These are phyloP conservation scores for Neodiprion pinetum DNA, from an alignment of 1,140 invertebrate species.

Conservation along the genomic window DNA sequence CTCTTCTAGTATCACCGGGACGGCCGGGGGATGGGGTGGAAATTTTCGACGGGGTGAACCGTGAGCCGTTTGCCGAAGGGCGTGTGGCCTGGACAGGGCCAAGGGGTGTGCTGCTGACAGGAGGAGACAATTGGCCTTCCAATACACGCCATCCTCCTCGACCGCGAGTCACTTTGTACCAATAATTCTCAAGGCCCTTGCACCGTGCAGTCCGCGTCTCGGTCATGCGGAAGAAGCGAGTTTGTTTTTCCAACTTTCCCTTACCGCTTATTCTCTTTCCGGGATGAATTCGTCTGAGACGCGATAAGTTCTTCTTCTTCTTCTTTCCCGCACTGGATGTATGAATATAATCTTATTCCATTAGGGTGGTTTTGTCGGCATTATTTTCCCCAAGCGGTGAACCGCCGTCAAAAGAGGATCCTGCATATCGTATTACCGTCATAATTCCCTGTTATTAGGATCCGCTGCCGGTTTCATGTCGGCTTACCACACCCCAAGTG, in stretches of 20 bases:
- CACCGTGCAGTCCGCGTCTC: no score
- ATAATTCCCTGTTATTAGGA: conserved; percentile 64
- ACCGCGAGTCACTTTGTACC: conserved; percentile 1
- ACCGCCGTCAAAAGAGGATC: conserved; percentile 59
- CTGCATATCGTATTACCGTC: conserved; percentile 54
- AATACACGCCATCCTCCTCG: not conserved
- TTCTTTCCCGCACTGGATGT: conserved; percentile 14
- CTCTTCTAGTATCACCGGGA: not conserved
- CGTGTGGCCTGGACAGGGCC: not conserved
- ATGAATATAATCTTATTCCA: conserved; percentile 57
- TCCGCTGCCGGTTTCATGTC: conserved; percentile 54
- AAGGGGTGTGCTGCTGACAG: conserved; percentile 6
- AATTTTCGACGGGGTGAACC: no score
- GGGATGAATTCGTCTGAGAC: not conserved
- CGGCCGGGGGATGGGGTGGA: no score
- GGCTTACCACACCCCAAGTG: conserved; percentile 61
- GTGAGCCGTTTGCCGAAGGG: not conserved
- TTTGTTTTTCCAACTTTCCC: not conserved
- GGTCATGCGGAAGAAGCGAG: no score
- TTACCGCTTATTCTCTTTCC: not conserved
- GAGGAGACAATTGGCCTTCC: conserved; percentile 1
- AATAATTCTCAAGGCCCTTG: not conserved
- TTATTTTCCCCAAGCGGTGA: conserved; percentile 25
- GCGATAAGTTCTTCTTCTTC: not conserved
- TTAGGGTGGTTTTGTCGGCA: conserved; percentile 58